Conservation (phyloP, 2,888 invertebrate species). For the Glyphotaelius pellucidus region DNA sequence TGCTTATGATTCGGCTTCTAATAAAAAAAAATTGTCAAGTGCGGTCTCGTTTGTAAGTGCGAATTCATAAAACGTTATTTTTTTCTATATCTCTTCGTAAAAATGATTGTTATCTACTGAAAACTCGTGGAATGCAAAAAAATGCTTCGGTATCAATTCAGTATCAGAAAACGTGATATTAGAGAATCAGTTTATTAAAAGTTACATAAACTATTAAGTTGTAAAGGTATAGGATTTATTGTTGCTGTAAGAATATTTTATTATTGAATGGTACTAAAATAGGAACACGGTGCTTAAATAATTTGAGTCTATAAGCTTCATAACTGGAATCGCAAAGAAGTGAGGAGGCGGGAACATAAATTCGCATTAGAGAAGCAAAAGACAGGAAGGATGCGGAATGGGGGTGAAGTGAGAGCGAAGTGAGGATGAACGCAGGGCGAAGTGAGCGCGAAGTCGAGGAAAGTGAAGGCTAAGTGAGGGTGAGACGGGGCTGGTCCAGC, state of each 20-base stretch:
- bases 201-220: too few relatives aligned
- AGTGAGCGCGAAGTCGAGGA: neutral
- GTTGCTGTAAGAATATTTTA: too few relatives aligned
- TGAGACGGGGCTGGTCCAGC: constrained; percentile 35
- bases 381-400: constrained; percentile 33
- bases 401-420: constrained; percentile 9
- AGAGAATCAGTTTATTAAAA: too few relatives aligned
- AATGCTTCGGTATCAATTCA: too few relatives aligned
- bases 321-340: constrained; percentile 15
- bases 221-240: neutral
- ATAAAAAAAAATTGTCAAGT: too few relatives aligned
- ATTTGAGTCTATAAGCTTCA: neutral
- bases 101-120: too few relatives aligned
- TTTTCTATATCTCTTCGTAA: too few relatives aligned
- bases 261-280: neutral
- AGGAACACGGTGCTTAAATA: neutral
- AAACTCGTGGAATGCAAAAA: too few relatives aligned
- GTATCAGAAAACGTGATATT: too few relatives aligned
- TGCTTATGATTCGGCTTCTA: too few relatives aligned
- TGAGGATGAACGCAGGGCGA: neutral
- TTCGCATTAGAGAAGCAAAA: constrained; percentile 59
- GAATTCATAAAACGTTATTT: too few relatives aligned
- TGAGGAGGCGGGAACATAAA: constrained; percentile 57
- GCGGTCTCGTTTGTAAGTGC: too few relatives aligned
- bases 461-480: constrained; percentile 10